A percentile compares a stretch with the other conserved stretches of the same genome.
Evolutionary conservation across 2,888 invertebrate species (phyloP).

Genomic region (Congeria kusceri): DNA sequence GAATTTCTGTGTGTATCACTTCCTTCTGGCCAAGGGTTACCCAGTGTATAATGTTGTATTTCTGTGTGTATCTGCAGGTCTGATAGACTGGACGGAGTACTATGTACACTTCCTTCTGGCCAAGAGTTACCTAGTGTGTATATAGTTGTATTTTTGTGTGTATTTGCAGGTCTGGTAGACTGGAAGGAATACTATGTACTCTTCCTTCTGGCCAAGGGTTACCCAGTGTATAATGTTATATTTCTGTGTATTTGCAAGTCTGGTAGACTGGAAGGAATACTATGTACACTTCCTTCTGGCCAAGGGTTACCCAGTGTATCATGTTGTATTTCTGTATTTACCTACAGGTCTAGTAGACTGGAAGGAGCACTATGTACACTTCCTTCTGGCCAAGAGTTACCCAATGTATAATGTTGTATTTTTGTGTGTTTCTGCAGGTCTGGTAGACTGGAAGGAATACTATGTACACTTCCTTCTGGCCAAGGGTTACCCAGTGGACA

Average conservation of each 20-base stretch:
- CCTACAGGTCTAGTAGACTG: conserved; percentile 89
- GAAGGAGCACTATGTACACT: conserved; percentile 92
- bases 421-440: conserved; percentile 86
- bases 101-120: conserved; percentile 90
- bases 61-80: conserved; percentile 86
- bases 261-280: conserved; percentile 93
- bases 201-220: conserved; percentile 90
- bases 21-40: too few relatives aligned
- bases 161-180: conserved; percentile 88
- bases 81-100: conserved; percentile 93
- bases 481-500: conserved; percentile 88
- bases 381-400: too few relatives aligned
- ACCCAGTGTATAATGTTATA: conserved; percentile 88
- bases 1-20: too few relatives aligned
- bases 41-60: too few relatives aligned
- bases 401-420: too few relatives aligned
- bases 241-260: conserved; percentile 85
- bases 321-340: too few relatives aligned
- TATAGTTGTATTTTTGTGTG: too few relatives aligned
- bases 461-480: conserved; percentile 90
- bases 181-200: conserved; percentile 93
- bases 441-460: conserved; percentile 93
- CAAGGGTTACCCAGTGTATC: conserved; percentile 88
- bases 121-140: conserved; percentile 88
- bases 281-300: conserved; percentile 90